Percentiles rank a stretch among this genome's conserved stretches.
Conservation (phyloP, 2,888 invertebrate genomes). For the Nephrotoma flavescens region DNA sequence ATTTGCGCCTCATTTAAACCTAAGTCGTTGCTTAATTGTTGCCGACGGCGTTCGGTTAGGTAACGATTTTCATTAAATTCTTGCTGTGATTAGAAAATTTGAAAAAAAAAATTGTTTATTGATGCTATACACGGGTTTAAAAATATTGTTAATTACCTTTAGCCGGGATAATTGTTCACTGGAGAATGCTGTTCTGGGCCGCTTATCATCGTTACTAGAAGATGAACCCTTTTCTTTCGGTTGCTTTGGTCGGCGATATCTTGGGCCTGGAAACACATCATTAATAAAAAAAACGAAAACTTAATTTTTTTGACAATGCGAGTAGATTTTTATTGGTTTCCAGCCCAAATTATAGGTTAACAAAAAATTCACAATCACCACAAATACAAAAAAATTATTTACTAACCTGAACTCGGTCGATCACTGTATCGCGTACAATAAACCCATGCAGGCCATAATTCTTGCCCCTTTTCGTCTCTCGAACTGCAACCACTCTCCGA, state of each 20-base stretch:
- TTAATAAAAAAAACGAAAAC: background rate
- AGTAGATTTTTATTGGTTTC: background rate
- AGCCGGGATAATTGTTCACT: conserved; percentile 80
- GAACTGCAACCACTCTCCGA: conserved; percentile 25
- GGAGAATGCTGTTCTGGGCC: conserved; percentile 92
- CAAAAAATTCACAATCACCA: background rate
- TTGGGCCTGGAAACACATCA: conserved; percentile 22
- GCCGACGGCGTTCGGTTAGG: conserved; percentile 81
- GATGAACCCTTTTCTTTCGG: conserved; percentile 33
- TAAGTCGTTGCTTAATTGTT: conserved; percentile 78
- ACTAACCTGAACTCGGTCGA: conserved; percentile 75
- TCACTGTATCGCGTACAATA: conserved; percentile 94
- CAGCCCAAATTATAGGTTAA: background rate
- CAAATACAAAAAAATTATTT: background rate
- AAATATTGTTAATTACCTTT: conserved; percentile 39
- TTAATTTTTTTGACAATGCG: background rate
- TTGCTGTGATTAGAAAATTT: conserved; percentile 34
- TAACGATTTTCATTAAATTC: conserved; percentile 90
- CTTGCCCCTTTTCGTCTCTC: conserved; percentile 28
- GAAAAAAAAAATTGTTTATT: background rate
- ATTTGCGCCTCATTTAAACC: conserved; percentile 93
- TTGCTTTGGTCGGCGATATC: conserved; percentile 31
- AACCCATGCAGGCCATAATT: conserved; percentile 92
- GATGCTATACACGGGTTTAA: background rate
- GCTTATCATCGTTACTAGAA: conserved; percentile 55